Evolutionary conservation across 2,113 vertebrate genomes (phyloP), one percentile per base, ranked within the genome.

Genomic region (Tragelaphus strepsiceros): DNA sequence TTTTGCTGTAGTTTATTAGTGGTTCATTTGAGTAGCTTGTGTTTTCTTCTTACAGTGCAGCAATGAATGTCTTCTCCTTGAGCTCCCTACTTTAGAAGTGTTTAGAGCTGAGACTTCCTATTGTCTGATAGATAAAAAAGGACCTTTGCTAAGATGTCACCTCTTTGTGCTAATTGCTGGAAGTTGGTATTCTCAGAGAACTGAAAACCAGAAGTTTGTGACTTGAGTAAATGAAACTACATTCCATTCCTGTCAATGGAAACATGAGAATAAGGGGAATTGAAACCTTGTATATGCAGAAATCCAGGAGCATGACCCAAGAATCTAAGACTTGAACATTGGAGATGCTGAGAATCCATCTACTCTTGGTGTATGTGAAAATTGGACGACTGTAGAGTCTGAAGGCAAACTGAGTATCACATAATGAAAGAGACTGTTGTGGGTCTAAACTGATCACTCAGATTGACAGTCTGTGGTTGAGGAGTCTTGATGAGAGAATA

Each of bases 211-310:
- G 92, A 53, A 93, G 16, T 78, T 87, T 32, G n/a, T 87, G 67
- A 61, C 32, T 16, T 22, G 1, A 39, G 24, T 13, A 78, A 17
- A 1, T 12, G 62, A 64, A 26, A 49, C 51, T 19, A 85, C 9
- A 77, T 56, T 21, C 53, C 7, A 28, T 51, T 39, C 7, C 32
- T 39, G 32, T 58, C 54, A 9, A 22, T 28, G 30, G 35, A 71
- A 61, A 87, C 22, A 3, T 0, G 0, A 78, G 24, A 62, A 21
- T n/a, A 19, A 71, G 51, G 11, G 19, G 7, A 64, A 39, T 11
- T 64, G 58, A 22, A 84, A 71, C 16, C 7, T 58, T 71, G 9
- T 51, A 16, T 26, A 62, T 46, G 30, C 0, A 14, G 22, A 22
- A 71, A 92, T 59, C 30, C 24, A 67, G 49, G 3, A 67, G 39